Percentiles rank a stretch among this genome's conserved stretches.
These are phyloP conservation scores for Hydriomena furcata DNA, from an alignment of 2,888 invertebrate species.

Conservation along the genomic window DNA sequence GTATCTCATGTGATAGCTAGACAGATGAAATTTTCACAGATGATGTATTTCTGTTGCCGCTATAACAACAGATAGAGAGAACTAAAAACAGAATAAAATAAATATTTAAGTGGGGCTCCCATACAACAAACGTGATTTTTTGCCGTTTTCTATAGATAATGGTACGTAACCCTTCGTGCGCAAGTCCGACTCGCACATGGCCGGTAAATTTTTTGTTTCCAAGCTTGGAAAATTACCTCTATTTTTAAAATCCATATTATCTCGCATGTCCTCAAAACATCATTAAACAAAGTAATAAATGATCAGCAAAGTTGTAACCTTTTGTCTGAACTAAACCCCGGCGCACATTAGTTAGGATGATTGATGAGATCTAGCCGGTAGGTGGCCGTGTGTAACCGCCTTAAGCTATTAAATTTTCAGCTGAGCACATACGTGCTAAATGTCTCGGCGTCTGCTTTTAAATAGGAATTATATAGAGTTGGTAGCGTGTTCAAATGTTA, in stretches of 20 bases:
- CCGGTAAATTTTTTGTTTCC: no score
- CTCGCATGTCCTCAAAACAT: conserved; percentile 24
- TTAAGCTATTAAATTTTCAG: conserved; percentile 55
- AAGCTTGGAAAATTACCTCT: conserved; percentile 3
- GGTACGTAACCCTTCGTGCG: no score
- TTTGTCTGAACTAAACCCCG: conserved; percentile 51
- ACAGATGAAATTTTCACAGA: no score
- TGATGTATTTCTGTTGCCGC: no score
- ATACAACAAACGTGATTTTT: no score
- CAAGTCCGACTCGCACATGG: no score
- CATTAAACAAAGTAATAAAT: conserved; percentile 52
- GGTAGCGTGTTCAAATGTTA: conserved; percentile 8
- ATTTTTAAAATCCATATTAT: conserved; percentile 17
- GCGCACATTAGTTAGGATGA: conserved; percentile 54
- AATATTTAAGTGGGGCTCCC: no score
- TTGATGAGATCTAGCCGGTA: conserved; percentile 40
- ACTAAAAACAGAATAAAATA: no score
- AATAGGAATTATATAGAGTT: conserved; percentile 31
- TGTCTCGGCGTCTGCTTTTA: conserved; percentile 51
- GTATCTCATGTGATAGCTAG: no score
- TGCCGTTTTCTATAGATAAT: no score
- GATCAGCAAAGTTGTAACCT: conserved; percentile 53
- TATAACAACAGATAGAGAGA: no score
- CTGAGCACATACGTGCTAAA: conserved; percentile 57
- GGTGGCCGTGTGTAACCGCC: conserved; percentile 39